Evolutionary conservation across 2,888 invertebrate species (phyloP), one percentile per base, ranked within the genome.

Genomic region (Exephanes ischioxanthus): DNA sequence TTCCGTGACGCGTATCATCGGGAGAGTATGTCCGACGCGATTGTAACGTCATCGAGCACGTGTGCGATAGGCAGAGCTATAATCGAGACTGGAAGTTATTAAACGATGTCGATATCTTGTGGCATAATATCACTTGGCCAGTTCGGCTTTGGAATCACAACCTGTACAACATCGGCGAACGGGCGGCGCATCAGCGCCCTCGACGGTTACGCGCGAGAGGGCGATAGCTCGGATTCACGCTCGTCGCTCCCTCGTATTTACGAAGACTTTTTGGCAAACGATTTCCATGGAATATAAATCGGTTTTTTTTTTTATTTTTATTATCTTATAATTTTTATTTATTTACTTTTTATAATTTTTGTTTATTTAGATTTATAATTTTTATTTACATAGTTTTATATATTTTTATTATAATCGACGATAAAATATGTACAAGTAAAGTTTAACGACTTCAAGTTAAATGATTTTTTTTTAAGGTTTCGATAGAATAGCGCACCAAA

Each of bases 11-110:
- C 63, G 16, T 48, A 58, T 19, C 7, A 16, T 48, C 45, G 45
- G 14, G 22, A n/a, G 53, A 33, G 6, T 22, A 76, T 37, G 19
- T 14, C 3, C 73, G 33, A 70, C n/a, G 61, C 48, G 51, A 48
- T 16, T 14, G 45, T 48, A 48, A 71, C 79, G 80, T 80, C 80
- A 76, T 75, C 75, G 70, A 83, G 45, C 75, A 75, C 72, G 63
- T 76, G 71, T 71, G 58, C 30, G 33, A 16, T 37, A 22, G 55
- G 26, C 41, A n/a, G 30, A 9, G 61, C 58, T 45, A 26, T 9
- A 61, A 22, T 14, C 58, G 58, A 9, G 4, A 11, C 9, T 22
- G 4, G 26, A 26, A 26, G 58, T 58, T 22, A 58, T 14, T 26
- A 1, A 3, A 26, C 26, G 26, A 58, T 58, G 11, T 14, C 58